These are phyloP conservation scores for Ommatoiulus sabulosus DNA, from an alignment of 2,888 invertebrate genomes.

Conservation along the genomic window DNA sequence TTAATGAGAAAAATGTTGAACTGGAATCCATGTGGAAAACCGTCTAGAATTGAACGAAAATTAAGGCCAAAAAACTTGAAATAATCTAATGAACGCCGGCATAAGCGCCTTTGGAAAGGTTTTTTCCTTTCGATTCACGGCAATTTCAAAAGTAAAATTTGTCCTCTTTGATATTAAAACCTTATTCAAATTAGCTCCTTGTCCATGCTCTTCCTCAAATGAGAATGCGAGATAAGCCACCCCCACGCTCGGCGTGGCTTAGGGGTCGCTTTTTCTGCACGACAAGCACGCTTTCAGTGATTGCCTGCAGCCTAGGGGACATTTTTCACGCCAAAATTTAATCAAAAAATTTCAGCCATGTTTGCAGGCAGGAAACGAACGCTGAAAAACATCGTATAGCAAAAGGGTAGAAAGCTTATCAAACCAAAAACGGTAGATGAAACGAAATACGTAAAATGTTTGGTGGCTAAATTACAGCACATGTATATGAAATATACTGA, in stretches of 20 bases:
- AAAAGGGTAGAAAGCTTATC: not conserved
- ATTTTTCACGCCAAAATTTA: constrained; percentile 30
- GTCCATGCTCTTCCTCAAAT: not conserved
- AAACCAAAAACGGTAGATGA: not conserved
- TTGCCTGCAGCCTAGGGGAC: constrained; percentile 22
- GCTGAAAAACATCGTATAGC: not conserved
- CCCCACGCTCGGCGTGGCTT: not conserved
- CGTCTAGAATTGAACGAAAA: not conserved
- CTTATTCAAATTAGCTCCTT: not conserved
- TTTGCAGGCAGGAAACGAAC: not conserved
- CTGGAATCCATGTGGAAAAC: no score
- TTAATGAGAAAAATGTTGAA: no score
- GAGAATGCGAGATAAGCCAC: not conserved
- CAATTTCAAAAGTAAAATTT: constrained; percentile 11
- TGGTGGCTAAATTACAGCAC: not conserved
- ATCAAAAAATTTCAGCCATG: constrained; percentile 16
- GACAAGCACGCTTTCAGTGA: not conserved
- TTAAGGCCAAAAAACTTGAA: not conserved
- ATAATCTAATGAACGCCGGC: not conserved
- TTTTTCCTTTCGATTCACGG: not conserved
- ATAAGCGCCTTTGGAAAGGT: not conserved
- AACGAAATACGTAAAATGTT: not conserved
- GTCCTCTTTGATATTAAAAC: constrained; percentile 30
- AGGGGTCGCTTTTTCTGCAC: not conserved
- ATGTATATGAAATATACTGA: no score